Evolutionary conservation across 1,140 invertebrate genomes (phyloP).

Genomic region (Pemphigus obesinymphae): DNA sequence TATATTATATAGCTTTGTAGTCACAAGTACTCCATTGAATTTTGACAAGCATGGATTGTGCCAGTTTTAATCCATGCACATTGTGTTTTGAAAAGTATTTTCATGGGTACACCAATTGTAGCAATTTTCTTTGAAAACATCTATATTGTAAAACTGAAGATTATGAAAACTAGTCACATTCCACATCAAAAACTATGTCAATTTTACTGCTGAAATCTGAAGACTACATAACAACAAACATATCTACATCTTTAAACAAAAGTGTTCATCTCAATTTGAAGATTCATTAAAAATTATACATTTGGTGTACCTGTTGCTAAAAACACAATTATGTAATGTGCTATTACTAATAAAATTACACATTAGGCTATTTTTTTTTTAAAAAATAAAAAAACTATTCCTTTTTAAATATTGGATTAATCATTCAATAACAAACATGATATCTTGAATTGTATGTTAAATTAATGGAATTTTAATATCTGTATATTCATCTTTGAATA

Average conservation of each 20-base stretch:
- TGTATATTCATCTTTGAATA: not conserved
- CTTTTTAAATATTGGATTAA: not conserved
- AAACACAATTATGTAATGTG: not conserved
- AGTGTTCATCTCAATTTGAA: not conserved
- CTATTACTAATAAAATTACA: not conserved
- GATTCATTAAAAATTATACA: conserved; percentile 43
- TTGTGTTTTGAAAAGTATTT: conserved; percentile 15
- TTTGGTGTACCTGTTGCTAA: conserved; percentile 34
- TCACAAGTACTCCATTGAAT: conserved; percentile 1
- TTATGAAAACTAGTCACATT: not conserved
- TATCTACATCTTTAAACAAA: conserved; percentile 21
- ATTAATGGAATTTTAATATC: not conserved
- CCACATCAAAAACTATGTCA: not conserved
- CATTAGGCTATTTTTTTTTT: not conserved
- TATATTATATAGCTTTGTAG: not conserved
- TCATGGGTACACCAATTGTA: conserved; percentile 27
- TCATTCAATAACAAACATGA: not conserved
- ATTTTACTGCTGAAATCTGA: not conserved
- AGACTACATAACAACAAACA: not conserved
- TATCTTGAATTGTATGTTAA: not conserved
- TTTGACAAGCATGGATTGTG: not conserved
- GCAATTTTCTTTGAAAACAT: not conserved
- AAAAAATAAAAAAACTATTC: not conserved
- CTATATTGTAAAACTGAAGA: not conserved
- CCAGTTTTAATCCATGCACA: not conserved